phyloP scores from a whole-genome alignment of 2,113 vertebrate genomes.

The Anser cygnoides region DNA sequence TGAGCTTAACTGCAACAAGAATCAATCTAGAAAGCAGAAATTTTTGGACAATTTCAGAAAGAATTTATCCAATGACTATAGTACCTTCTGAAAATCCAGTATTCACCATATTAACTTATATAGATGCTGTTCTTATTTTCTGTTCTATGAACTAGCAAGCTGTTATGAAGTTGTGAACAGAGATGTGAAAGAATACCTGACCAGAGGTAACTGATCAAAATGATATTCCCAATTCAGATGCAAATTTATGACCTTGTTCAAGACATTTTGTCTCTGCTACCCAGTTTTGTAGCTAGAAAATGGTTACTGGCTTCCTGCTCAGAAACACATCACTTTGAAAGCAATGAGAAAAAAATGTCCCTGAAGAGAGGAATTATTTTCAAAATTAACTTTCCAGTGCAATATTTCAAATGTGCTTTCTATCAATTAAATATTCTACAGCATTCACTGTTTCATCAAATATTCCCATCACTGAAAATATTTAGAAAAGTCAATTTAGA shows the following conservation, averaged over 20 bases:
- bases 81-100: not conserved
- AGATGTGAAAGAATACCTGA: not conserved
- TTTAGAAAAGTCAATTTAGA: not conserved
- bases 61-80: not conserved
- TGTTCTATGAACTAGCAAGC: not conserved
- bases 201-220: not conserved
- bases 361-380: not conserved
- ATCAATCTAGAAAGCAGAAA: not conserved
- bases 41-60: not conserved
- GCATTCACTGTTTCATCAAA: not conserved
- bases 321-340: not conserved
- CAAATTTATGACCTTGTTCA: not conserved
- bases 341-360: not conserved
- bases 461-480: not conserved
- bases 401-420: not conserved
- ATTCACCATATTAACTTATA: not conserved
- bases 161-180: not conserved
- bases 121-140: not conserved
- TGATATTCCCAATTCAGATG: not conserved
- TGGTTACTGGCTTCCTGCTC: not conserved
- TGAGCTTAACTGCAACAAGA: not conserved
- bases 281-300: not conserved
- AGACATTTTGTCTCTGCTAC: not conserved
- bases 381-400: not conserved
- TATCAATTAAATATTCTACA: not conserved